These are phyloP conservation scores for Periophthalmus magnuspinnatus DNA, from an alignment of 2,797 vertebrate genomes.

Conservation along the genomic window DNA sequence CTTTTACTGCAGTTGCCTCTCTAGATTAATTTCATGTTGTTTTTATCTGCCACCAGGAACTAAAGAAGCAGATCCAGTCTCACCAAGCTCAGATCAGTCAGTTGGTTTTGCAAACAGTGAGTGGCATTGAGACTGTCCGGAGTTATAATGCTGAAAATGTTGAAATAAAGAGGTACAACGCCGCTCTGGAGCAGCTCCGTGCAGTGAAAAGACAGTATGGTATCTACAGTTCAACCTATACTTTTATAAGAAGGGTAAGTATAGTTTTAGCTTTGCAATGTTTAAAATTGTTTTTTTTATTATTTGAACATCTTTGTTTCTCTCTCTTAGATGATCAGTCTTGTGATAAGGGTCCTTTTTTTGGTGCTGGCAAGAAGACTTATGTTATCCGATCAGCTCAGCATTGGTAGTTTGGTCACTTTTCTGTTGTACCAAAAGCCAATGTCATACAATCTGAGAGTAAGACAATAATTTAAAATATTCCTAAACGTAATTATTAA, in stretches of 20 bases:
- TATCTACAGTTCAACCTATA: conserved; percentile 57
- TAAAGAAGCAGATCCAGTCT: conserved; percentile 79
- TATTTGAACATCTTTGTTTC: neutral
- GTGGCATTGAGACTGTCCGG: conserved; percentile 76
- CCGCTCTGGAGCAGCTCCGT: conserved; percentile 64
- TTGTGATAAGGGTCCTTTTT: conserved; percentile 74
- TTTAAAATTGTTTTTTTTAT: neutral
- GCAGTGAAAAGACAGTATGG: conserved; percentile 64
- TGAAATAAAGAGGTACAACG: conserved; percentile 72
- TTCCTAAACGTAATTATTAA: neutral
- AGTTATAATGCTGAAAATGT: conserved; percentile 78
- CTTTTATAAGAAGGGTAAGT: conserved; percentile 75
- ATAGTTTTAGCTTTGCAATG: neutral
- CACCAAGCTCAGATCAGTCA: conserved; percentile 76
- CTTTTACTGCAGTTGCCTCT: neutral
- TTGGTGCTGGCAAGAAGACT: conserved; percentile 77
- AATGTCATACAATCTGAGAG: conserved; percentile 65
- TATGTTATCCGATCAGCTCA: conserved; percentile 74
- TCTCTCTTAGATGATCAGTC: conserved; percentile 58
- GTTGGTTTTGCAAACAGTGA: conserved; percentile 72
- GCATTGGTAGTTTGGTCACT: conserved; percentile 78
- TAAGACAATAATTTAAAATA: conserved; percentile 42
- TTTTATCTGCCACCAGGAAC: conserved; percentile 61
- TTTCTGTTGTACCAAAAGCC: conserved; percentile 86
- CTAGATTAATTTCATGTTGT: neutral